phyloP scores from a whole-genome alignment of 2,797 vertebrate species.

The Cephalopachus bancanus region DNA sequence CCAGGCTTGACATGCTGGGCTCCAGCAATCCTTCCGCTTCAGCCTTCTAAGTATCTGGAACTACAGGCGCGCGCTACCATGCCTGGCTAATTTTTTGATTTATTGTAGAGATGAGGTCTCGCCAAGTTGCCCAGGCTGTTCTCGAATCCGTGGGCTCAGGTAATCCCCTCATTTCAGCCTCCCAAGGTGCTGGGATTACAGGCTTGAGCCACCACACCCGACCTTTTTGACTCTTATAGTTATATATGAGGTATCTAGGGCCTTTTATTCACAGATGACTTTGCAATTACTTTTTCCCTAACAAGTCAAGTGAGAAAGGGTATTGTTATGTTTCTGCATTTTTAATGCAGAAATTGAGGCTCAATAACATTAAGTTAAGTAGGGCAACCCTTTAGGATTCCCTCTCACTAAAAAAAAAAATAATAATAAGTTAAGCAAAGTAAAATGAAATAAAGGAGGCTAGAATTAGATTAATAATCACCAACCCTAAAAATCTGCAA shows the following conservation, averaged over 20 bases:
- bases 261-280: conserved; percentile 34
- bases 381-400: not conserved
- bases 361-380: not conserved
- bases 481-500: conserved; percentile 46
- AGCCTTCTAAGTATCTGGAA: too few relatives aligned
- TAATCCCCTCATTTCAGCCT: too few relatives aligned
- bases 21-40: too few relatives aligned
- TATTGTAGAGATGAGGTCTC: too few relatives aligned
- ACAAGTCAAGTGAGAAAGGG: not conserved
- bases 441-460: conserved; percentile 47
- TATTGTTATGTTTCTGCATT: not conserved
- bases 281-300: not conserved
- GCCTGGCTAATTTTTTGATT: too few relatives aligned
- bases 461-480: not conserved
- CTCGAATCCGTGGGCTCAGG: too few relatives aligned
- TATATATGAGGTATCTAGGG: not conserved
- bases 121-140: too few relatives aligned
- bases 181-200: too few relatives aligned
- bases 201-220: too few relatives aligned
- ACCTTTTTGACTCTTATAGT: not conserved
- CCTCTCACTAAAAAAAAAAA: too few relatives aligned
- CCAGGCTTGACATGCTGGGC: too few relatives aligned
- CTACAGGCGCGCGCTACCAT: too few relatives aligned
- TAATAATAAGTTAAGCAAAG: conserved; percentile 15
- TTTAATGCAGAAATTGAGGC: conserved; percentile 17